Evolutionary conservation across 92 coral and sea anemone genomes (phyloP).

Genomic region (Zoanthus sansibaricus): DNA sequence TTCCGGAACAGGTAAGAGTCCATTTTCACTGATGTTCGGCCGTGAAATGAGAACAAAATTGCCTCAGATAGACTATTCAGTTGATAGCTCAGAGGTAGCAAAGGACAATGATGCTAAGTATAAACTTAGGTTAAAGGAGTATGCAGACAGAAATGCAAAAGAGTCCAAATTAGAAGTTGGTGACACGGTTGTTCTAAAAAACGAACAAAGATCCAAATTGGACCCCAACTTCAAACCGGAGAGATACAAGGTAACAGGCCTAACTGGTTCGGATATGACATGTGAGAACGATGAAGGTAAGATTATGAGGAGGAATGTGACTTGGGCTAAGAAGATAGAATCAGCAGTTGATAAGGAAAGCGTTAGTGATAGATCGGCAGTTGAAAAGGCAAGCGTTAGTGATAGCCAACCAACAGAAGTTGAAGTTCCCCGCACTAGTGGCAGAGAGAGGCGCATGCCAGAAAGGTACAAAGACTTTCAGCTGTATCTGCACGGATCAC

Average conservation of each 20-base stretch:
- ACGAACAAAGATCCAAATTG: slow-evolving; percentile 34
- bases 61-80: slow-evolving; percentile 34
- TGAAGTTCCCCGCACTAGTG: not conserved
- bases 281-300: slow-evolving; percentile 2
- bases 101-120: slow-evolving; percentile 39
- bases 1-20: slow-evolving; percentile 22
- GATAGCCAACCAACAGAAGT: not conserved
- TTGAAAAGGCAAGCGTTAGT: not conserved
- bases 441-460: slow-evolving; percentile 1
- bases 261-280: slow-evolving; percentile 37
- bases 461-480: slow-evolving; percentile 5
- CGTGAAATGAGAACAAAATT: slow-evolving; percentile 44
- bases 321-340: slow-evolving; percentile 7
- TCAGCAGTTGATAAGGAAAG: not conserved
- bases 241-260: slow-evolving; percentile 24
- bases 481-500: not conserved
- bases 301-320: not conserved
- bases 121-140: slow-evolving; percentile 37
- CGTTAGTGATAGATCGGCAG: no score
- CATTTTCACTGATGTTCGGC: slow-evolving; percentile 42
- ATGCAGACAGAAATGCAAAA: slow-evolving; percentile 47
- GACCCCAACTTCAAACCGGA: slow-evolving; percentile 45
- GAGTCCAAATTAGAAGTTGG: slow-evolving; percentile 35
- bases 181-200: slow-evolving; percentile 42
- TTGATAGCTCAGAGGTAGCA: slow-evolving; percentile 28